These are phyloP conservation scores for Temnothorax nylanderi DNA, from an alignment of 1,140 invertebrate species.

Conservation along the genomic window DNA sequence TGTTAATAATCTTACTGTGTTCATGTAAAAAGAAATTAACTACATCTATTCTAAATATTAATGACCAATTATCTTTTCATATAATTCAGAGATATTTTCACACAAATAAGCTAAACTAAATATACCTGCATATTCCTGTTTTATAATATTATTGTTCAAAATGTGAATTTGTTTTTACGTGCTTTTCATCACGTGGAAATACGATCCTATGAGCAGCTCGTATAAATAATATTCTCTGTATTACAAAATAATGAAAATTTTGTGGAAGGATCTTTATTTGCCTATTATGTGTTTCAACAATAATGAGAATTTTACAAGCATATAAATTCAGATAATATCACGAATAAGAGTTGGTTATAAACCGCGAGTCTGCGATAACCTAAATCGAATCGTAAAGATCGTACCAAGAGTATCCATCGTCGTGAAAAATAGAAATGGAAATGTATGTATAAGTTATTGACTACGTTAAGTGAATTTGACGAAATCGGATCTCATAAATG, in stretches of 20 bases:
- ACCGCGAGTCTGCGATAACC: neutral
- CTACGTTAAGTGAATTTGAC: constrained; percentile 1
- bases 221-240: neutral
- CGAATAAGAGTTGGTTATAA: neutral
- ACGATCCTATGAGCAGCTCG: neutral
- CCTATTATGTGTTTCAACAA: neutral
- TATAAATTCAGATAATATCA: neutral
- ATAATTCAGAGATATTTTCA: neutral
- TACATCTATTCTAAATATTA: neutral
- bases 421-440: neutral
- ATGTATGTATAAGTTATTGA: neutral
- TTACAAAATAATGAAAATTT: neutral
- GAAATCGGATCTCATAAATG: constrained; percentile 37
- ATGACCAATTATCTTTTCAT: neutral
- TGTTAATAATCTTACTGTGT: neutral
- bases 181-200: neutral
- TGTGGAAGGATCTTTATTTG: neutral
- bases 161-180: neutral
- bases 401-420: neutral
- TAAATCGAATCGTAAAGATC: constrained; percentile 10
- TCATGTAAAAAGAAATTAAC: neutral
- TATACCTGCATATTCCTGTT: neutral
- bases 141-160: neutral
- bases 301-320: neutral
- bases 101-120: neutral